Evolutionary conservation across 1,140 invertebrate genomes (phyloP).

Genomic region (Meloidogyne floridensis): DNA sequence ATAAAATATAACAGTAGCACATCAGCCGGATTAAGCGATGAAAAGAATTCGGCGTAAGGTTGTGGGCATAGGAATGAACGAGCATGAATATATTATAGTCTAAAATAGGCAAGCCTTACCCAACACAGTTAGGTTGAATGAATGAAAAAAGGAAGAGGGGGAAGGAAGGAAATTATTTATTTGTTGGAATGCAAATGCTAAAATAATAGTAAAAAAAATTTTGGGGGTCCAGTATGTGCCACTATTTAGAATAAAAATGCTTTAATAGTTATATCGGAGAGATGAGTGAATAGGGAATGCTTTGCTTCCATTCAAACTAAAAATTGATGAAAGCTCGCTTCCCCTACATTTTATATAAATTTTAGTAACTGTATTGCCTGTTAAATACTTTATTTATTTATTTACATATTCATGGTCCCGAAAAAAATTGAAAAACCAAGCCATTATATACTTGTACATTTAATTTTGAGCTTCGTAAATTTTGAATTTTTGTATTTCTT

Average conservation of each 20-base stretch:
- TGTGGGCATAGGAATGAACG: neutral
- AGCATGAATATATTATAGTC: neutral
- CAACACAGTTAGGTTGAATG: neutral
- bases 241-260: neutral
- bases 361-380: neutral
- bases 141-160: neutral
- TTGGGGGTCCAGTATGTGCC: neutral
- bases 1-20: conserved; percentile 2
- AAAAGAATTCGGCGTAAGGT: conserved; percentile 1
- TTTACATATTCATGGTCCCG: neutral
- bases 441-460: too few species aligned
- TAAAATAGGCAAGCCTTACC: neutral
- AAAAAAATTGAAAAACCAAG: neutral
- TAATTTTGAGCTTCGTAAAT: too few species aligned
- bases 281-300: neutral
- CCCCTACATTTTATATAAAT: neutral
- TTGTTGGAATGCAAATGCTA: conserved; percentile 6
- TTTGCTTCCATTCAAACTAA: neutral
- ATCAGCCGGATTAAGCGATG: neutral
- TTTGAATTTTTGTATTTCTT: too few species aligned
- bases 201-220: neutral
- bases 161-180: neutral
- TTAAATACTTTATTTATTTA: neutral
- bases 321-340: neutral
- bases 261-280: neutral